Percentiles rank a stretch among this genome's conserved stretches.
Evolutionary conservation across 2,797 vertebrate genomes (phyloP).

Genomic region (Argyrosomus regius): DNA sequence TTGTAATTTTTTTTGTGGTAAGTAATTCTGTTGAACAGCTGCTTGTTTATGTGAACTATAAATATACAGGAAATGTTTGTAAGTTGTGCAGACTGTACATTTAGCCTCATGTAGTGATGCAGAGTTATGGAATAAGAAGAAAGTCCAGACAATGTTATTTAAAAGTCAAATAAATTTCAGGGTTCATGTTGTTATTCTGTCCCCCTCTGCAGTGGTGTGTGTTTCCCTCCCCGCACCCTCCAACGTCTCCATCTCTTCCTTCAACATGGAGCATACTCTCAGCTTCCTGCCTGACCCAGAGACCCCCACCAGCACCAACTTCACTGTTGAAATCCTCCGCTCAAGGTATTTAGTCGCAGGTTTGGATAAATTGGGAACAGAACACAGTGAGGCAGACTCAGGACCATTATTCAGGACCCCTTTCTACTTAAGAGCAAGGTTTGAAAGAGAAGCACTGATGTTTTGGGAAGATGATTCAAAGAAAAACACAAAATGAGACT

Average conservation of each 20-base stretch:
- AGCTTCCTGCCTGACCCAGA: constrained; percentile 65
- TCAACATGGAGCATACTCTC: constrained; percentile 78
- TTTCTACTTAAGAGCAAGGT: not conserved
- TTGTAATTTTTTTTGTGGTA: not conserved
- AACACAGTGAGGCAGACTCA: not conserved
- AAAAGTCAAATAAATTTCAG: not conserved
- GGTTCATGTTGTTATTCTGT: not conserved
- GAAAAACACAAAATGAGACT: too few relatives aligned
- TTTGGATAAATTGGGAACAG: too few relatives aligned
- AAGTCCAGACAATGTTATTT: not conserved
- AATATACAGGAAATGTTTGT: not conserved
- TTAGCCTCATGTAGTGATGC: not conserved
- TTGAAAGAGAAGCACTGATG: not conserved
- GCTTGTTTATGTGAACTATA: too few relatives aligned
- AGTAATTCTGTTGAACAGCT: not conserved
- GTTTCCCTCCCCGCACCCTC: constrained; percentile 62
- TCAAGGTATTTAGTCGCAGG: constrained; percentile 54
- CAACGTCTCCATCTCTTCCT: constrained; percentile 74
- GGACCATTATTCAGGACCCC: not conserved
- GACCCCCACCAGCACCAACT: constrained; percentile 47
- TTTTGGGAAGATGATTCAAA: not conserved
- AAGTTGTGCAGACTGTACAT: not conserved
- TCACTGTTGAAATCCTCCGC: constrained; percentile 59
- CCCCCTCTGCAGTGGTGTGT: constrained; percentile 37
- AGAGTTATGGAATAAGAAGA: not conserved